Percentiles rank a stretch among this genome's conserved stretches.
phyloP scores from a whole-genome alignment of 2,797 vertebrate genomes.

The Nyctalus aviator region DNA sequence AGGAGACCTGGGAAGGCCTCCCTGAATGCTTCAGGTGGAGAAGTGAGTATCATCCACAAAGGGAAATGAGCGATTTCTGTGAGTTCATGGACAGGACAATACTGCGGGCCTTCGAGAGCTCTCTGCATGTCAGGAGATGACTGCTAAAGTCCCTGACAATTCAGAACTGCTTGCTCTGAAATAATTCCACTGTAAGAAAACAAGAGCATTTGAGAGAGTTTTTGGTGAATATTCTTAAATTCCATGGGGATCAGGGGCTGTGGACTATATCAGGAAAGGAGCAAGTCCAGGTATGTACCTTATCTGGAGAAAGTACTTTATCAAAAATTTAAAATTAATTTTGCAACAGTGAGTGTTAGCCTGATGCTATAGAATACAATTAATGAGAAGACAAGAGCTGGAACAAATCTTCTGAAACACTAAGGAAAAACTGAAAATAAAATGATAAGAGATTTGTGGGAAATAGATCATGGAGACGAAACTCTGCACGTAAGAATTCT shows the following conservation, averaged over 20 bases:
- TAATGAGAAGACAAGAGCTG: background rate
- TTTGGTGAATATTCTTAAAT: background rate
- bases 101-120: background rate
- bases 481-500: background rate
- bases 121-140: background rate
- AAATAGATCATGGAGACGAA: background rate
- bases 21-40: background rate
- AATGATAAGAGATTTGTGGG: background rate
- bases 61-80: too few relatives aligned
- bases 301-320: background rate
- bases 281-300: background rate
- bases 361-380: background rate
- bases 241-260: background rate
- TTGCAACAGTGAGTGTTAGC: background rate
- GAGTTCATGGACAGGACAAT: background rate
- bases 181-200: background rate
- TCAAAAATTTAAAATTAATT: background rate
- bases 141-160: background rate
- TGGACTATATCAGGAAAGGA: background rate
- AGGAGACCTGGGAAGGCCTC: background rate
- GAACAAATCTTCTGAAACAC: background rate
- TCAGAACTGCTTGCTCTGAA: background rate
- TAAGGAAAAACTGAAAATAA: background rate
- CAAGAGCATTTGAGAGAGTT: background rate
- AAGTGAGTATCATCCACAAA: background rate